Evolutionary conservation across 2,113 vertebrate species (phyloP), one percentile per base, ranked within the genome.

Genomic region (Mus spicilegus): DNA sequence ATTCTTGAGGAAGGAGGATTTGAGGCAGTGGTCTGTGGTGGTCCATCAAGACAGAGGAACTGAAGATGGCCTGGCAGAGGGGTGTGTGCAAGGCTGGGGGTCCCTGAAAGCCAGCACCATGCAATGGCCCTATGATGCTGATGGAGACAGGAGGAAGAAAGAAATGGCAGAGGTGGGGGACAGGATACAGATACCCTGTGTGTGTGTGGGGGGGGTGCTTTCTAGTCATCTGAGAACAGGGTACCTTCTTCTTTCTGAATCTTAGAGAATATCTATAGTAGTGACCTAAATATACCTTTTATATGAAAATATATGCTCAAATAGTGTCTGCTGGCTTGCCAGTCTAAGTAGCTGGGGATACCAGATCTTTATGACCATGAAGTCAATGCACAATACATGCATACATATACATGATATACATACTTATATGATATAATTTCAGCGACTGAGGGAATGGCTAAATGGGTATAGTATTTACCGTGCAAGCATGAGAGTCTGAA

Each of bases 21-120:
- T 89, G 96, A 97, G 97, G 94, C 93, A 96, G 94, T 84, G 54
- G 51, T 89, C 24, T 56, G 51, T 33, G 0, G 28, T 90, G 96
- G 96, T 95, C 96, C 97, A 95, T 97, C 96, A 84, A 96, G 97
- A 63, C 19, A 56, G n/a, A 86, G 91, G 86, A 91, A 7, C 67
- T 69, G 72, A 89, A 97, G 98, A 91, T 54, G 92, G 92, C 30
- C 72, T 51, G 93, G 80, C 90, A 96, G 73, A 98, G 95, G 91
- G 93, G 42, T 92, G 97, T 96, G 91, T 96, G 84, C 86, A 95
- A 97, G 84, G 80, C 97, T 9, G 2, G 1, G 49, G 84, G 70
- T 96, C 96, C 97, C 97, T 82, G 36, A 81, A 78, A 63, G 97
- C 42, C 0, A 0, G 84, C 42, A 30, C 4, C 81, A 46, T 89